A percentile compares a stretch with the other conserved stretches of the same genome.
Conservation (phyloP, 2,797 vertebrate species). For the Hipposideros larvatus region DNA sequence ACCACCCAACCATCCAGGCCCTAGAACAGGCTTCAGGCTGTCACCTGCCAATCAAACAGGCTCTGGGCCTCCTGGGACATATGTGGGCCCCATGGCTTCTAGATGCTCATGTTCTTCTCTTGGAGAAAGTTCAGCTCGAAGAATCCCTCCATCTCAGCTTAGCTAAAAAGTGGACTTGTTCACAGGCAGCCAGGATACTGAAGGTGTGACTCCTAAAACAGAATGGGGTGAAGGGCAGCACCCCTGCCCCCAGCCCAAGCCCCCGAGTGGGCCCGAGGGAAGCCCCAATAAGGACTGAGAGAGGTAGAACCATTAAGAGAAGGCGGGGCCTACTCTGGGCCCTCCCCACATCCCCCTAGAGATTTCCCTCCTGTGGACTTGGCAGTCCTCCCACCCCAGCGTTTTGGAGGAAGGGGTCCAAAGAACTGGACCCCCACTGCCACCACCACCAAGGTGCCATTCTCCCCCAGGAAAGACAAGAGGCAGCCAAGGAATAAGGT, state of each 20-base stretch:
- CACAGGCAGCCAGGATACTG: not conserved
- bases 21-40: rapidly evolving
- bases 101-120: not conserved
- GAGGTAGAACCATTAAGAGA: not conserved
- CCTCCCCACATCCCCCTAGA: not conserved
- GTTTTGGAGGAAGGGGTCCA: not conserved
- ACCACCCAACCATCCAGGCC: not conserved
- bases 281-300: not conserved
- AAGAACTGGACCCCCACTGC: not conserved
- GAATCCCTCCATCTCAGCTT: not conserved
- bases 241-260: not conserved
- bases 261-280: not conserved
- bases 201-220: not conserved
- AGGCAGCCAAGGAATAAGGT: not conserved
- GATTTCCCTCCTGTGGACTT: not conserved
- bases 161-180: not conserved
- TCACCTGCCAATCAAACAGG: not conserved
- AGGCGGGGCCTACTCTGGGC: not conserved
- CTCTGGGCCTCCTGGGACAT: not conserved
- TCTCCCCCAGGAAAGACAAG: not conserved
- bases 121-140: not conserved
- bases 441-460: not conserved
- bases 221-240: not conserved
- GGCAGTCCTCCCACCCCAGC: not conserved
- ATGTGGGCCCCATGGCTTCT: not conserved